Evolutionary conservation across 2,113 vertebrate genomes (phyloP), one percentile per base, ranked within the genome.

Genomic region (Cyprinus carpio): DNA sequence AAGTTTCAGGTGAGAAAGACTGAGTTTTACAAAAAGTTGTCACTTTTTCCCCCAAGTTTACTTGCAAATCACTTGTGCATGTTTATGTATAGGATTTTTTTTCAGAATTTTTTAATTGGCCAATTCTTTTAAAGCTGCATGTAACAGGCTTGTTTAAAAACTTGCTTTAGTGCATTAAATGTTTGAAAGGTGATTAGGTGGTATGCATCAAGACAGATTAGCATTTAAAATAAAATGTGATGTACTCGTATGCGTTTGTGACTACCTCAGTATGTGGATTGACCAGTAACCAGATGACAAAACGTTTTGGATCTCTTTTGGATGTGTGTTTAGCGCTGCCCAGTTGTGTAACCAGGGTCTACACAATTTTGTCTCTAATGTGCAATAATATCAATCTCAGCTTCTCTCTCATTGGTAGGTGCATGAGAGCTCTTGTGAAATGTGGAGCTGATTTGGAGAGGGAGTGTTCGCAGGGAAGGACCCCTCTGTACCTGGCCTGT

Each of bases 401-500:
- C 13, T 83, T 54, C 27, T 75, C 27, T 65, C 29, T 49, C 60
- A 43, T 87, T 54, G 34, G 9, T 51, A 99, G 98, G 92, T 97
- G 96, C 93, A 94, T 96, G 94, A 94, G 96, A 93, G 90, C 91
- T 93, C 92, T 99, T 93, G 93, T 97, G 91, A 89, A 94, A 90
- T 94, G 93, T 84, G 93, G 94, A 90, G 96, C 96, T 90, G 91
- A 96, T 86, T 92, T 97, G 93, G 95, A 98, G 88, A 88, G 91
- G 49, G 90, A 91, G 91, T 95, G 95, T 89, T 90, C 91, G 60
- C 94, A 91, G 90, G 96, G 96, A 84, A 95, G 96, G 91, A 97
- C 96, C 75, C 93, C 96, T 87, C 96, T 99, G 62, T 95, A 95
- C 91, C 90, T 97, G 93, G 96, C 97, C 91, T 96, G 96, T 91